Conservation (phyloP, 1,140 invertebrate genomes). For the Conus ventricosus region DNA sequence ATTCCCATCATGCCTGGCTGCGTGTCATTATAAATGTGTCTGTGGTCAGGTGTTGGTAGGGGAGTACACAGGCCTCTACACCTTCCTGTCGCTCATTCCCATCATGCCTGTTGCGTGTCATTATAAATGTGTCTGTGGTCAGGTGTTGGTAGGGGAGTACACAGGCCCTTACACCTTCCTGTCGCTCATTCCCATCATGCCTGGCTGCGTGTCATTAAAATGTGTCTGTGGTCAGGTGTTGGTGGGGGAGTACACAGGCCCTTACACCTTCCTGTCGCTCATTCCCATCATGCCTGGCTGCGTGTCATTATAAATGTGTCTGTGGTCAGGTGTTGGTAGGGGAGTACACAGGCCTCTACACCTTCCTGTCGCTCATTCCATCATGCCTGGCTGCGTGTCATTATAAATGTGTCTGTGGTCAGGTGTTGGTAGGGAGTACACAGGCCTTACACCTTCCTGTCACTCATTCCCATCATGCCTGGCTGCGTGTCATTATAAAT, state of each 20-base stretch:
- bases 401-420: too few species aligned
- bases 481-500: too few species aligned
- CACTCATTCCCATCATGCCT: slow-evolving; percentile 90
- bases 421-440: slow-evolving; percentile 82
- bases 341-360: slow-evolving; percentile 83
- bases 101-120: too few species aligned
- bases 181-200: slow-evolving; percentile 89
- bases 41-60: slow-evolving; percentile 81
- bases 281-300: slow-evolving; percentile 91
- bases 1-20: slow-evolving; percentile 91
- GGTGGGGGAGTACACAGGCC: slow-evolving; percentile 82
- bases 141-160: slow-evolving; percentile 80
- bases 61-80: slow-evolving; percentile 83
- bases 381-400: slow-evolving; percentile 93
- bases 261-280: slow-evolving; percentile 86
- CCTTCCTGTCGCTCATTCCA: slow-evolving; percentile 86
- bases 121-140: too few species aligned
- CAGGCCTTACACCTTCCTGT: slow-evolving; percentile 86
- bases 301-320: too few species aligned
- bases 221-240: slow-evolving; percentile 80
- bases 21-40: too few species aligned
- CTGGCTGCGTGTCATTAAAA: too few species aligned
- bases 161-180: slow-evolving; percentile 86
- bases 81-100: slow-evolving; percentile 86
- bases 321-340: slow-evolving; percentile 81